phyloP scores from a whole-genome alignment of 2,888 invertebrate species.

The Pollenia amentaria region DNA sequence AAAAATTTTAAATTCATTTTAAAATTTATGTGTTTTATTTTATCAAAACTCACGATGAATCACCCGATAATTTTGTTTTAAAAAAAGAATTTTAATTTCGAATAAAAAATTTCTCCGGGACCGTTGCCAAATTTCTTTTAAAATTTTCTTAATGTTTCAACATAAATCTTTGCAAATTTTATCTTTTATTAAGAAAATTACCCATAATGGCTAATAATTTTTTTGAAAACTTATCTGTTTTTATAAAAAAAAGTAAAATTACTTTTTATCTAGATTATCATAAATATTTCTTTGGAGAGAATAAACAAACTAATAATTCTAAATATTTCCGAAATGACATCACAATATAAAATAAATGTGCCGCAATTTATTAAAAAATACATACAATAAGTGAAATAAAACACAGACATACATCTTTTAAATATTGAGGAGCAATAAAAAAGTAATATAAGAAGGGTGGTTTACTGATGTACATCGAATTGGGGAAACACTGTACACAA shows the following conservation, averaged over 20 bases:
- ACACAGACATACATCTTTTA: constrained; percentile 35
- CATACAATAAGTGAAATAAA: constrained; percentile 52
- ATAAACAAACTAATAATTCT: constrained; percentile 50
- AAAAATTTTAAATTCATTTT: too few relatives aligned
- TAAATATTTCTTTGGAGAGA: constrained; percentile 41
- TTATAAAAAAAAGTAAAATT: constrained; percentile 35
- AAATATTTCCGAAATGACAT: constrained; percentile 55
- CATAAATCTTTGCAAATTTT: constrained; percentile 54
- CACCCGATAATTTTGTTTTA: too few relatives aligned
- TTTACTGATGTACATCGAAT: constrained; percentile 4
- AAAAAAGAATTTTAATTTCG: too few relatives aligned
- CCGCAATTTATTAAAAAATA: constrained; percentile 70
- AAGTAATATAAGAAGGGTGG: constrained; percentile 19
- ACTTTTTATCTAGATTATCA: constrained; percentile 62
- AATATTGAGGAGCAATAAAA: constrained; percentile 12
- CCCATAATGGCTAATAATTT: constrained; percentile 49
- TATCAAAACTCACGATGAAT: too few relatives aligned
- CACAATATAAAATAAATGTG: constrained; percentile 69
- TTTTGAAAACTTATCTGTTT: constrained; percentile 43
- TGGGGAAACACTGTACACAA: too few relatives aligned
- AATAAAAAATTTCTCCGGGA: neutral
- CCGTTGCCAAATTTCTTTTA: neutral
- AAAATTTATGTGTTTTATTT: too few relatives aligned
- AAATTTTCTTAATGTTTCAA: constrained; percentile 1
- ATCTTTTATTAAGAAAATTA: constrained; percentile 45